Evolutionary conservation across 2,888 invertebrate genomes (phyloP).

Genomic region (Sinotaia quadrata): DNA sequence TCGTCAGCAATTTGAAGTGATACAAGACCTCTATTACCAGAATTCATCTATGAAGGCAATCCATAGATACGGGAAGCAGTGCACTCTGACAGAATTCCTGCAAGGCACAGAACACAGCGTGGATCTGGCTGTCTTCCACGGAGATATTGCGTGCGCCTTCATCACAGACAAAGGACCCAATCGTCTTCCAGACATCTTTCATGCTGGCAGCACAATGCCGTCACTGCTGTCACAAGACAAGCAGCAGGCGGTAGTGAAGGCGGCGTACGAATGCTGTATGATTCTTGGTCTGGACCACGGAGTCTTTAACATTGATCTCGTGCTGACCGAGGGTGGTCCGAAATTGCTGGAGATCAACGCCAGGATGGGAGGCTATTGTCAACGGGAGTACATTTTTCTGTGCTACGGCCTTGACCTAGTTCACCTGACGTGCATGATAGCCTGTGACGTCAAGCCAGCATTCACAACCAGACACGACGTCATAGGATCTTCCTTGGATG

Average conservation of each 20-base stretch:
- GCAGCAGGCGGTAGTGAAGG: neutral
- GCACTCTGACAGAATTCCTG: conserved; percentile 46
- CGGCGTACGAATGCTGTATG: conserved; percentile 16
- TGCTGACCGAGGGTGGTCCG: conserved; percentile 50
- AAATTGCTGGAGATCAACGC: conserved; percentile 55
- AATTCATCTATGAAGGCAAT: neutral
- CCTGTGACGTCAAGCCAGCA: conserved; percentile 11
- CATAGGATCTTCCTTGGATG: neutral
- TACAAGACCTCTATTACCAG: neutral
- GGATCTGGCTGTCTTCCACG: conserved; percentile 46
- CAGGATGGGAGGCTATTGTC: conserved; percentile 52
- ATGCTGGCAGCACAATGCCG: neutral
- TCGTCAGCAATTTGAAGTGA: no score
- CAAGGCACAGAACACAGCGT: conserved; percentile 54
- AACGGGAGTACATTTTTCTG: conserved; percentile 47
- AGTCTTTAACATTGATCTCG: conserved; percentile 52
- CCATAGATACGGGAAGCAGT: conserved; percentile 36
- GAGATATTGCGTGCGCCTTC: conserved; percentile 50
- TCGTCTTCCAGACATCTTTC: neutral
- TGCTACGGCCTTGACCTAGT: conserved; percentile 44
- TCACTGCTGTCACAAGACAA: neutral
- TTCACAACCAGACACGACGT: neutral
- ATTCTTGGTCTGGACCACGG: conserved; percentile 43
- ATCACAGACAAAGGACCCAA: conserved; percentile 54
- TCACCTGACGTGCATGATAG: neutral